Percentiles rank a stretch among this genome's conserved stretches.
Evolutionary conservation across 1,140 invertebrate species (phyloP).

Genomic region (Drosophila sturtevanti): DNA sequence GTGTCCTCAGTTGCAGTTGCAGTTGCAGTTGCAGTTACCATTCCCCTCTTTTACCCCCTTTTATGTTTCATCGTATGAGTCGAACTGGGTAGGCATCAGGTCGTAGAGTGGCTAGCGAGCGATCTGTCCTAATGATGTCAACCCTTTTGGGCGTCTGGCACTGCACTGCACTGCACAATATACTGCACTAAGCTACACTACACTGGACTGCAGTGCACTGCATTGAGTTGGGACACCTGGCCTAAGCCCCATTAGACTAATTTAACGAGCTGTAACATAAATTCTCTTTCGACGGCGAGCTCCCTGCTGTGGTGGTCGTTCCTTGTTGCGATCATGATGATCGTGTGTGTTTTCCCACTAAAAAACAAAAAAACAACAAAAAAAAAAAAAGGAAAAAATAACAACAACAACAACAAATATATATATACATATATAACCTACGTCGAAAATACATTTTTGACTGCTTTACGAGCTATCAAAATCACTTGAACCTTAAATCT

Average conservation of each 20-base stretch:
- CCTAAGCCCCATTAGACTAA: constrained; percentile 69
- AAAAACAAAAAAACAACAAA: constrained; percentile 18
- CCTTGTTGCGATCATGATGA: constrained; percentile 15
- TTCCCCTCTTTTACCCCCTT: neutral
- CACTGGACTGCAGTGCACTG: constrained; percentile 9
- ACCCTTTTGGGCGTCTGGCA: constrained; percentile 28
- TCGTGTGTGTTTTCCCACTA: constrained; percentile 57
- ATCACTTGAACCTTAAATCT: constrained; percentile 76
- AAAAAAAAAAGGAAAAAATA: constrained; percentile 26
- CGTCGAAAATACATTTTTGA: constrained; percentile 58
- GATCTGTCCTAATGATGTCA: constrained; percentile 59
- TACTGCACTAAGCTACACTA: neutral
- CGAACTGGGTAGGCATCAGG: constrained; percentile 5
- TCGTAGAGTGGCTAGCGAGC: constrained; percentile 10
- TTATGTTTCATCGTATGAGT: neutral
- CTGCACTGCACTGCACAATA: constrained; percentile 1
- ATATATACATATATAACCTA: neutral
- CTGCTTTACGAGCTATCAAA: constrained; percentile 79
- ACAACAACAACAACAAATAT: too few relatives aligned
- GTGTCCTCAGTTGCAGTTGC: constrained; percentile 11
- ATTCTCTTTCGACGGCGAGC: constrained; percentile 55
- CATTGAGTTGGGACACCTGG: constrained; percentile 42
- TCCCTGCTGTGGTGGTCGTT: constrained; percentile 71
- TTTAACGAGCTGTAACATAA: constrained; percentile 79
- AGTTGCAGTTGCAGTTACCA: neutral